Base-by-base conservation (phyloP, 2,888 invertebrate species). In the Campoletis raptor region DNA sequence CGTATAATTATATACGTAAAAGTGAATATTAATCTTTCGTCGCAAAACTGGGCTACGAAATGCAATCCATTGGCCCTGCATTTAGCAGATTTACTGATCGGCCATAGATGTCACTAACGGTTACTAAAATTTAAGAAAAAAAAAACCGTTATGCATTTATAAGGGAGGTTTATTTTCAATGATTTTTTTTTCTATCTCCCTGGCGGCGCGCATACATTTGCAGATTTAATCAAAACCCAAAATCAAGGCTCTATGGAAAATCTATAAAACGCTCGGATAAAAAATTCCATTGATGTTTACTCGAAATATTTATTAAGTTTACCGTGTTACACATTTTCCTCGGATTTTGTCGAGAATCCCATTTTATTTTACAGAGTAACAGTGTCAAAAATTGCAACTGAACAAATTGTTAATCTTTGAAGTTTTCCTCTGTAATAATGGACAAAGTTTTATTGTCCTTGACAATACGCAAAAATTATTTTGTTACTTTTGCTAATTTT, bases 71-170 rank as follows among this genome's bases (percentile, higher is more conserved):
- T 8, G 30, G 61, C 9, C 57, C 5, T 61, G 61, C 61, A 15
- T 61, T 61, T 61, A 61, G 30, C 61, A 30, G 30, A 15, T 61
- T 30, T 61, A 30, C 61, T 61, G 15, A 61, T 30, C 61, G 61
- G 61, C 61, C 61, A 61, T 30, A 15, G 24, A 30, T 61, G 61
- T 30, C 61, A 61, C 61, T 61, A 61, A 61, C 61, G 61, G 61
- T 61, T 61, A 61, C 61, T 61, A 61, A 61, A 30, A 30, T 30
- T 61, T 30, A 61, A 30, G 30, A 4, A 61, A 61, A 30, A 61
- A 52, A 52, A 52, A 61, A 61, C 61, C 30, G 48, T 48, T 61
- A 15, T 6, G 30, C 57, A 30, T 61, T 12, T 57, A 10, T 0
- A 9, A 30, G 30, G 30, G 61, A 61, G 61, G 15, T 30, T 30